phyloP scores from a whole-genome alignment of 2,113 vertebrate genomes.

The Sylvilagus bachmani region DNA sequence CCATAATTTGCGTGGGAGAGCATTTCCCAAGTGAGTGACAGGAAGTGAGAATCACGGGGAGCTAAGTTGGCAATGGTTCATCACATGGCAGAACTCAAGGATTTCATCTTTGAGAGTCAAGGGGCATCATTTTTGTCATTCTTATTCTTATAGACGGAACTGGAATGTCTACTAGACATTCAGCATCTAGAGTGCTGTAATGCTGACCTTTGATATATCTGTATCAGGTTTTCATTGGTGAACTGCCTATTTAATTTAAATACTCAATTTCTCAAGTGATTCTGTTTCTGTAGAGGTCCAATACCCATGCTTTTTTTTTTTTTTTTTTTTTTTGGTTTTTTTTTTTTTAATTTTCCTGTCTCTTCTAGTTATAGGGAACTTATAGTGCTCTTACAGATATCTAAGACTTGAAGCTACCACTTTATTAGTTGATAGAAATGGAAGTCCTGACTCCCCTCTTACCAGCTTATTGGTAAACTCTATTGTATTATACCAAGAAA shows the following conservation, averaged over 20 bases:
- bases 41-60: neutral
- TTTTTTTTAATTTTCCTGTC: neutral
- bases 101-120: neutral
- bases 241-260: constrained; percentile 16
- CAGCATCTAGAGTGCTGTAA: neutral
- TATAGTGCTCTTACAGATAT: neutral
- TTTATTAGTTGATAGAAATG: constrained; percentile 2
- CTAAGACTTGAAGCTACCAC: neutral
- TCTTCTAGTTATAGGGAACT: neutral
- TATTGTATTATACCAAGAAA: constrained; percentile 7
- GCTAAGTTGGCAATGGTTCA: neutral
- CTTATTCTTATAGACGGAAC: neutral
- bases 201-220: neutral
- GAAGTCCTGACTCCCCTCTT: neutral
- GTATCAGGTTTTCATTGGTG: constrained; percentile 1
- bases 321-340: no score
- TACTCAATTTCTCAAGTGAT: constrained; percentile 22
- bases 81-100: neutral
- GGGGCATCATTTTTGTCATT: neutral
- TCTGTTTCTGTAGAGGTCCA: neutral
- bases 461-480: neutral
- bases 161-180: constrained; percentile 45
- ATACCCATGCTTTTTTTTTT: neutral
- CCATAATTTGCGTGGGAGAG: neutral
- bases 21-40: neutral